phyloP scores from a whole-genome alignment of 2,888 invertebrate genomes.

The Microdon myrmicae region DNA sequence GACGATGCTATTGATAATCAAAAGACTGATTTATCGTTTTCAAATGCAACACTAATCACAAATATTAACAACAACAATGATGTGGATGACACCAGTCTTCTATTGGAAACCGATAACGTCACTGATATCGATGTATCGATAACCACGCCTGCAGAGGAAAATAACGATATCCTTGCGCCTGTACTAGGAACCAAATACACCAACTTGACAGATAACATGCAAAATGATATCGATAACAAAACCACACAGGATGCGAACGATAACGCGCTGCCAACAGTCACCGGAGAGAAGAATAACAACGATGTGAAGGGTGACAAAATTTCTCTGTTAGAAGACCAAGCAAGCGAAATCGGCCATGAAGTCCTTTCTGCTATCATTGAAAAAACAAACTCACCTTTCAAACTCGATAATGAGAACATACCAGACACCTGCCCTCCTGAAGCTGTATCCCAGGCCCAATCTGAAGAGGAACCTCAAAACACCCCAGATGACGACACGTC shows the following conservation, averaged over 20 bases:
- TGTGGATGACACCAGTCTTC: slow-evolving; percentile 58
- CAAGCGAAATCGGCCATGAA: slow-evolving; percentile 69
- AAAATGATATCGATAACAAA: slow-evolving; percentile 9
- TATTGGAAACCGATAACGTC: slow-evolving; percentile 57
- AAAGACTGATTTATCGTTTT: slow-evolving; percentile 64
- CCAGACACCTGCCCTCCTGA: too few species aligned
- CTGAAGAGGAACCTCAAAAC: too few species aligned
- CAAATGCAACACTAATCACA: slow-evolving; percentile 57
- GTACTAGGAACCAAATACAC: slow-evolving; percentile 52
- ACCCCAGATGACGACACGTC: slow-evolving; percentile 18
- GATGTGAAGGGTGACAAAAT: slow-evolving; percentile 51
- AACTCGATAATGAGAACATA: slow-evolving; percentile 7
- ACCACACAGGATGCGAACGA: slow-evolving; percentile 15
- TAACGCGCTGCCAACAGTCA: slow-evolving; percentile 56
- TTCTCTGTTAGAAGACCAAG: slow-evolving; percentile 59
- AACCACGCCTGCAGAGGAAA: slow-evolving; percentile 20
- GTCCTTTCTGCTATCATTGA: slow-evolving; percentile 69
- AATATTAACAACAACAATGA: slow-evolving; percentile 43
- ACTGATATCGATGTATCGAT: slow-evolving; percentile 37
- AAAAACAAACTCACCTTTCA: slow-evolving; percentile 58
- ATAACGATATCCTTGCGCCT: slow-evolving; percentile 47
- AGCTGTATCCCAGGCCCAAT: too few species aligned
- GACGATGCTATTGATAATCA: slow-evolving; percentile 61
- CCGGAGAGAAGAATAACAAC: slow-evolving; percentile 53
- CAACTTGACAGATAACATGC: slow-evolving; percentile 21